These are phyloP conservation scores for Labeo rohita DNA, from an alignment of 2,113 vertebrate genomes.

Conservation along the genomic window DNA sequence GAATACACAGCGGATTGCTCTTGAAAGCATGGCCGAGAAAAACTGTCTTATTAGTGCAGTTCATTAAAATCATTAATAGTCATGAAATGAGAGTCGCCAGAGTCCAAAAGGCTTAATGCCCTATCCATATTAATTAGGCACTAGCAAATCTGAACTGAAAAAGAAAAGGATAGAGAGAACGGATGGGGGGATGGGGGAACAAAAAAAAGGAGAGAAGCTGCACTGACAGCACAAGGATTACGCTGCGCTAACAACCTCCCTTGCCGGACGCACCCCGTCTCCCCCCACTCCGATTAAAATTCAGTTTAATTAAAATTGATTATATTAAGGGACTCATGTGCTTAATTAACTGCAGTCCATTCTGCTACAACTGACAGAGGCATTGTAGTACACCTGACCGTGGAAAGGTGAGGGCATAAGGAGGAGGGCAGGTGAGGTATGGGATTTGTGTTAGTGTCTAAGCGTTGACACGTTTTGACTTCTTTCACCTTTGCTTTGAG, in stretches of 20 bases:
- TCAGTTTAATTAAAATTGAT: constrained; percentile 99
- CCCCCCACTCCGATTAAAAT: constrained; percentile 88
- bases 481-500: not conserved
- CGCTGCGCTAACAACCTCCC: constrained; percentile 88
- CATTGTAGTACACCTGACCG: constrained; percentile 82
- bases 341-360: constrained; percentile 98
- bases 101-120: constrained; percentile 99
- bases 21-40: constrained; percentile 89
- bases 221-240: constrained; percentile 81
- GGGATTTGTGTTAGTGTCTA: not conserved
- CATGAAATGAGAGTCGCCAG: constrained; percentile 99
- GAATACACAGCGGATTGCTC: constrained; percentile 50
- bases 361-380: constrained; percentile 85
- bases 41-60: constrained; percentile 99
- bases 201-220: constrained; percentile 60
- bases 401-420: constrained; percentile 61
- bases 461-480: not conserved
- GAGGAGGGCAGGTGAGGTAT: constrained; percentile 63
- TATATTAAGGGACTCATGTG: constrained; percentile 99
- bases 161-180: constrained; percentile 17
- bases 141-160: constrained; percentile 90
- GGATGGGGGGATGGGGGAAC: not conserved
- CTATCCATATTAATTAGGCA: constrained; percentile 99
- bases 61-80: constrained; percentile 99
- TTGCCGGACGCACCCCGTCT: constrained; percentile 83